Conservation (phyloP, 2,113 vertebrate genomes). For the Cyphomyrus discorhynchus region DNA sequence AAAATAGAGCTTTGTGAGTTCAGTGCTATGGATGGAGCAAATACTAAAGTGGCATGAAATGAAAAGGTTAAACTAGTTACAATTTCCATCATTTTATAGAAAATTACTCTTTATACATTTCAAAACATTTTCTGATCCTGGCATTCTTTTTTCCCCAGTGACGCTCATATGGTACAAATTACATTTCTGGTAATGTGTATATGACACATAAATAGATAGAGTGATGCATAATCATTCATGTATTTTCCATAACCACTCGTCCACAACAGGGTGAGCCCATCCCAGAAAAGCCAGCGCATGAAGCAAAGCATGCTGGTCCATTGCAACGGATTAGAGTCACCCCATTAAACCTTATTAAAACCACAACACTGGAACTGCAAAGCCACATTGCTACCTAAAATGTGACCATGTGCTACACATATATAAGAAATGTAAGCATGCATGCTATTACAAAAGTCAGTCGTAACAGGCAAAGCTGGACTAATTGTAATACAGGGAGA, state of each 20-base stretch:
- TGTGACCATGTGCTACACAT: neutral
- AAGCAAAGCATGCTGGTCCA: neutral
- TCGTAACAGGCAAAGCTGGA: neutral
- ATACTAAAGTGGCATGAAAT: neutral
- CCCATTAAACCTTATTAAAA: neutral
- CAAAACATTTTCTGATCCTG: neutral
- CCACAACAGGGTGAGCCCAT: neutral
- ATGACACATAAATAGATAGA: neutral
- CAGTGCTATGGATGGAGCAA: neutral
- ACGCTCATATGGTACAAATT: neutral
- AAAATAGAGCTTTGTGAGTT: neutral
- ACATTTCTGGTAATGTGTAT: neutral
- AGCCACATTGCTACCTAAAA: neutral
- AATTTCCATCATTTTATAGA: neutral
- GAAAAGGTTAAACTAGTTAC: neutral
- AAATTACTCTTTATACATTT: neutral
- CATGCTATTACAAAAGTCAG: neutral
- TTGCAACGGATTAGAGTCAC: neutral
- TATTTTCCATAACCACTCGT: neutral
- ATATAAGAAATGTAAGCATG: neutral
- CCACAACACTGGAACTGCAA: neutral
- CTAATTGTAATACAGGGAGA: neutral
- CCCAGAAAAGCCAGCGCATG: neutral
- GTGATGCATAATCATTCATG: neutral
- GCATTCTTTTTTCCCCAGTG: neutral